Base-by-base conservation (phyloP, 1,140 invertebrate genomes). In the Holcopasites calliopsidis region DNA sequence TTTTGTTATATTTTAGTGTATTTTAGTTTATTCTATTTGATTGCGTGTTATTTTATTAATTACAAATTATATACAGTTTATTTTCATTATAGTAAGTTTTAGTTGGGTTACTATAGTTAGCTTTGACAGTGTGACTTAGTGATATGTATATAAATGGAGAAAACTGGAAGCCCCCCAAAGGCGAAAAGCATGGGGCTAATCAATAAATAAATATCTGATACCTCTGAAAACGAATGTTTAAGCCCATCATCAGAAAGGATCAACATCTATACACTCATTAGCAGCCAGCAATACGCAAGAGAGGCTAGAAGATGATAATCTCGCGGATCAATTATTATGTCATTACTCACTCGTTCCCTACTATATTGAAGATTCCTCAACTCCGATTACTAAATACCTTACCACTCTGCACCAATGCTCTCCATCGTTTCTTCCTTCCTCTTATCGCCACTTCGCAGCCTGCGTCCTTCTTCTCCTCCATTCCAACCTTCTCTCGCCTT, bases 381-480 rank as follows among this genome's bases (percentile, higher is more conserved):
- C 33, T 64, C 40, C 81, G 80, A 83, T 83, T 83, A 83, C 73
- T 52, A 82, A 79, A 83, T 83, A 42, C 81, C 80, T 76, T 58
- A 23, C 55, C 28, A 7, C 3, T 16, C 26, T 72, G n/a, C n/a
- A n/a, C 35, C 33, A 23, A 38, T 16, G 8, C 10, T 31, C 42
- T 11, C 68, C 8, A 18, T 23, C 62, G 33, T 52, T 47, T 64
- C 60, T 31, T 31, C 26, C 21, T 38, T 44, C 10, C 18, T 28
- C 16, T 60, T 40, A 47, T 26, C 42, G 16, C 10, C 33, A 28
- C 49, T 68, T 68, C n/a, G 47, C 28, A 0, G n/a, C 44, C 44
- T n/a, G n/a, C 44, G 16, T 44, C 21, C 1, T 40, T 38, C 38
- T 35, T 50, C 62, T 42, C 42, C 28, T 57, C 47, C 44, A 11